A percentile compares a stretch with the other conserved stretches of the same genome.
phyloP scores from a whole-genome alignment of 2,888 invertebrate species.

The Sphaerophoria rueppellii region DNA sequence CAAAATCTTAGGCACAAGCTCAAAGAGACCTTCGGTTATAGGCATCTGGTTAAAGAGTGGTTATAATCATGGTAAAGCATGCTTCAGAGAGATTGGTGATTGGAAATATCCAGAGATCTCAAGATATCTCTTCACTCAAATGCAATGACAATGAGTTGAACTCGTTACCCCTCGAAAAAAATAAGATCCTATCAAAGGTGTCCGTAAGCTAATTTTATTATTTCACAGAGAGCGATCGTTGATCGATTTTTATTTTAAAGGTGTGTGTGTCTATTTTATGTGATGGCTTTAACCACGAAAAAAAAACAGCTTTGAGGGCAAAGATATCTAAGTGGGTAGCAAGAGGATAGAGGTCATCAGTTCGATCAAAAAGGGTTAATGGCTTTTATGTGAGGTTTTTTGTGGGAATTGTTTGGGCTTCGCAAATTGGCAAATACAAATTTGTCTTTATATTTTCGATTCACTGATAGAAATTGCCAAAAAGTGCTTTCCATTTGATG shows the following conservation, averaged over 20 bases:
- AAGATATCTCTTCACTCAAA: slow-evolving; percentile 48
- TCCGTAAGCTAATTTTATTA: slow-evolving; percentile 70
- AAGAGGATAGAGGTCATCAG: slow-evolving; percentile 52
- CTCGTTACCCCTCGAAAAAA: slow-evolving; percentile 55
- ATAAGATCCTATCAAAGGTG: slow-evolving; percentile 66
- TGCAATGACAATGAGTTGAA: slow-evolving; percentile 69
- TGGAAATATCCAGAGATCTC: slow-evolving; percentile 63
- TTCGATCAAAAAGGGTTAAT: slow-evolving; percentile 66
- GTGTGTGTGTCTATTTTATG: slow-evolving; percentile 19
- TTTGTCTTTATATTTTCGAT: neutral
- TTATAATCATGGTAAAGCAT: slow-evolving; percentile 40
- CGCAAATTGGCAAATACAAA: slow-evolving; percentile 6
- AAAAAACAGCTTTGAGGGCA: neutral
- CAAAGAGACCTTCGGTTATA: slow-evolving; percentile 41
- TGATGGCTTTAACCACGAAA: neutral
- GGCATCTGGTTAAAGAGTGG: slow-evolving; percentile 22
- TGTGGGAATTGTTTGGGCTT: slow-evolving; percentile 25
- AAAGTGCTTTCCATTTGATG: neutral
- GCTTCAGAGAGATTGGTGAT: slow-evolving; percentile 40
- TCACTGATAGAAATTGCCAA: neutral
- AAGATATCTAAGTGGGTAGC: slow-evolving; percentile 12
- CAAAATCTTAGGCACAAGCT: slow-evolving; percentile 32
- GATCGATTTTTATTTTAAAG: slow-evolving; percentile 30
- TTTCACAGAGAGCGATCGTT: slow-evolving; percentile 14
- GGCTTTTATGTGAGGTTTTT: slow-evolving; percentile 24